A percentile compares a stretch with the other conserved stretches of the same genome.
These are phyloP conservation scores for Metridium senile DNA, from an alignment of 92 coral and sea anemone genomes.

Conservation along the genomic window DNA sequence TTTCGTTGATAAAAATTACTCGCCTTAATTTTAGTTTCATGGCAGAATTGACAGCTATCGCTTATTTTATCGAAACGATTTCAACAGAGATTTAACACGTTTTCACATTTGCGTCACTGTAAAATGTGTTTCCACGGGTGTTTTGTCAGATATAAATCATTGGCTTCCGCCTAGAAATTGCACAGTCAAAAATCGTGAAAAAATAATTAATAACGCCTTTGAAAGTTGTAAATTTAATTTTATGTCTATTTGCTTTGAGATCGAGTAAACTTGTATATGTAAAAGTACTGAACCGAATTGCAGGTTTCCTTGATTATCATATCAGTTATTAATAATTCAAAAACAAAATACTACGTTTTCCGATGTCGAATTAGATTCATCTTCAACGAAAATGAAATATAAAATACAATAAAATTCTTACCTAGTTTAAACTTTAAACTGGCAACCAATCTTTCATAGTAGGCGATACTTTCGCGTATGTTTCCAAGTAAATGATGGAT, in stretches of 20 bases:
- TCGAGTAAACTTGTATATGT: not conserved
- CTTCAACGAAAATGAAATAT: not conserved
- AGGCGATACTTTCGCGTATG: constrained; percentile 88
- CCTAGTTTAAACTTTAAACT: constrained; percentile 92
- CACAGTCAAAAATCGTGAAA: not conserved
- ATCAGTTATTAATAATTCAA: constrained; percentile 13
- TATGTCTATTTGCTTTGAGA: not conserved
- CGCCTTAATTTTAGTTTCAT: too few relatives aligned
- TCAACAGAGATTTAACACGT: too few relatives aligned
- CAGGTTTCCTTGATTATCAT: not conserved
- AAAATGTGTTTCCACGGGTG: too few relatives aligned
- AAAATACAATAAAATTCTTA: constrained; percentile 33
- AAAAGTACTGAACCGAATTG: not conserved
- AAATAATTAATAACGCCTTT: not conserved
- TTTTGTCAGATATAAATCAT: not conserved
- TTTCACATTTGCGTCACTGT: too few relatives aligned
- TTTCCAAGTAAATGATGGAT: constrained; percentile 89
- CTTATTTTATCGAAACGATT: too few relatives aligned
- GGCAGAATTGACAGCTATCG: too few relatives aligned
- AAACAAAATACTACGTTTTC: constrained; percentile 3
- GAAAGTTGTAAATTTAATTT: not conserved
- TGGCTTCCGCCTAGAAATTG: too few relatives aligned
- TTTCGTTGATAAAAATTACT: too few relatives aligned
- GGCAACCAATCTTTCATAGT: constrained; percentile 89
- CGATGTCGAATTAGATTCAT: constrained; percentile 1